Percentiles rank a stretch among this genome's conserved stretches.
Conservation (phyloP, 1,140 invertebrate species). For the Olivierus martensii region DNA sequence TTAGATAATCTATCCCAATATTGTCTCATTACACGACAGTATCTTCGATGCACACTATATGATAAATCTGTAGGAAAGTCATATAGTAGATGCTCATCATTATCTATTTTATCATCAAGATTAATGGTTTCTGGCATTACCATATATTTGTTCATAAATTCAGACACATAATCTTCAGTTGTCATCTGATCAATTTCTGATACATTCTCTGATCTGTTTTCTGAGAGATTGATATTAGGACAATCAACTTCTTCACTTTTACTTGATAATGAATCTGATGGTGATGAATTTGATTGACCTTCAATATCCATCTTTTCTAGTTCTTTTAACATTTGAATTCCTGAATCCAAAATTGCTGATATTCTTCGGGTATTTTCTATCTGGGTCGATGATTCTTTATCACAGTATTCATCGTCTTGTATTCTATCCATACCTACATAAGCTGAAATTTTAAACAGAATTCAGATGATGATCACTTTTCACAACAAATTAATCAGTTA, state of each 20-base stretch:
- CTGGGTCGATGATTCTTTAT: not conserved
- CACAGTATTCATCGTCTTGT: not conserved
- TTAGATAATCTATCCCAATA: not conserved
- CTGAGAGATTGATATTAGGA: no score
- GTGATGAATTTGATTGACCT: not conserved
- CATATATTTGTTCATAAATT: not conserved
- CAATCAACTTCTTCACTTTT: no score
- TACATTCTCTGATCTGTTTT: no score
- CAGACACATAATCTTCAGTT: not conserved
- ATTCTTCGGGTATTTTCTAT: not conserved
- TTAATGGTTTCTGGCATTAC: not conserved
- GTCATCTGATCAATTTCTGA: no score
- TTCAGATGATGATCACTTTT: no score
- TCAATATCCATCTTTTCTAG: not conserved
- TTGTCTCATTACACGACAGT: not conserved
- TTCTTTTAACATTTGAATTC: not conserved
- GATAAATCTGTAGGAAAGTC: constrained; percentile 15
- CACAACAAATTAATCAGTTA: no score
- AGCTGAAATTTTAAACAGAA: no score
- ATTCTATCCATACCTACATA: not conserved
- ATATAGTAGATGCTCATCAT: constrained; percentile 21
- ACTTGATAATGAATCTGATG: no score
- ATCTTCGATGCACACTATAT: constrained; percentile 1
- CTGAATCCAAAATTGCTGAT: not conserved
- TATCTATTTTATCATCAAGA: not conserved